phyloP scores from a whole-genome alignment of 2,113 vertebrate genomes.

The Ammodytes dubius region DNA sequence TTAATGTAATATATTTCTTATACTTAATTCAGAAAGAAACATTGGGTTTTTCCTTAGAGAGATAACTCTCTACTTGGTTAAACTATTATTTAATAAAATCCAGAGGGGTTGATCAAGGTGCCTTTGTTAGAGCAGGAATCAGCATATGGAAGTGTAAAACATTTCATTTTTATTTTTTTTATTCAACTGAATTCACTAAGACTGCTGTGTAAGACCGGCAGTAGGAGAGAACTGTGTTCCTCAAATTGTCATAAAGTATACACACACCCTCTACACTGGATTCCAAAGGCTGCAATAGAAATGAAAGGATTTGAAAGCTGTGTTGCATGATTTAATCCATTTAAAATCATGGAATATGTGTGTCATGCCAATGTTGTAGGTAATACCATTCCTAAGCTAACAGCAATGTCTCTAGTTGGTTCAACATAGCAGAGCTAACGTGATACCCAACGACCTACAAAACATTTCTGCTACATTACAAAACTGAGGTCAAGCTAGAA shows the following conservation, averaged over 20 bases:
- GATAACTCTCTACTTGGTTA: constrained; percentile 18
- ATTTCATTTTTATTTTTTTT: neutral
- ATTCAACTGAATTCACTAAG: neutral
- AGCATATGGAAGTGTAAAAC: constrained; percentile 3
- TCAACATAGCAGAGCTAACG: neutral
- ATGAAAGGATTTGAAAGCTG: neutral
- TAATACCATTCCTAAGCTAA: neutral
- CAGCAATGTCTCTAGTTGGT: neutral
- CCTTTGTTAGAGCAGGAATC: constrained; percentile 8
- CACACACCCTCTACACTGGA: neutral
- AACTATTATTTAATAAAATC: constrained; percentile 28
- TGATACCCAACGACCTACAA: neutral
- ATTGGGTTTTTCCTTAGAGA: constrained; percentile 17
- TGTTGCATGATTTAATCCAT: neutral
- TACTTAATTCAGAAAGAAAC: neutral
- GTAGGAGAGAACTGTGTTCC: neutral
- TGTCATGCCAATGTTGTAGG: neutral
- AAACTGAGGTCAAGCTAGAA: neutral
- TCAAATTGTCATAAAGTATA: neutral
- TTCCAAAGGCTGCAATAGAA: neutral
- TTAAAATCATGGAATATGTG: neutral
- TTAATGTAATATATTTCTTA: constrained; percentile 39
- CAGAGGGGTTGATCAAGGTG: constrained; percentile 7
- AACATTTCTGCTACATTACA: neutral
- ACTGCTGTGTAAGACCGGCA: neutral